phyloP scores from a whole-genome alignment of 2,797 vertebrate species.

The Merluccius polli region DNA sequence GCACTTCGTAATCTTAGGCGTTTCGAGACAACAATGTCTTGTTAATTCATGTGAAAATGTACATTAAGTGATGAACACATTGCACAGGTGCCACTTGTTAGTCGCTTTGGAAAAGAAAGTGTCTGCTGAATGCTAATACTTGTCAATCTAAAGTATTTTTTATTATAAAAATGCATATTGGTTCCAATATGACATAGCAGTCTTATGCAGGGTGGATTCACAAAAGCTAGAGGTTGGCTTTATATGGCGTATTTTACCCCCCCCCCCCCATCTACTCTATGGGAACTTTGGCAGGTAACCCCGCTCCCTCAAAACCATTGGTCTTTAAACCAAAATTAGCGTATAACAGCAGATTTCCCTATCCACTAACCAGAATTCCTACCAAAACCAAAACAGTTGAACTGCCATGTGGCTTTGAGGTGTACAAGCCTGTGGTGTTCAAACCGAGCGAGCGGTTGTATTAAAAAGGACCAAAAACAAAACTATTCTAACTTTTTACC shows the following conservation, averaged over 20 bases:
- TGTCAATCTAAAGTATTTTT: background rate
- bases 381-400: constrained; percentile 27
- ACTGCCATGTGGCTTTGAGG: constrained; percentile 37
- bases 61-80: constrained; percentile 3
- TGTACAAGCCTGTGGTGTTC: constrained; percentile 24
- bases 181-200: constrained; percentile 20
- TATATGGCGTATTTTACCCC: background rate
- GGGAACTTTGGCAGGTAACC: background rate
- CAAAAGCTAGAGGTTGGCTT: constrained; percentile 8
- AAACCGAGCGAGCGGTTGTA: constrained; percentile 33
- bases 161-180: constrained; percentile 4
- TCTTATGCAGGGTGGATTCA: constrained; percentile 11
- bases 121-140: background rate
- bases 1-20: constrained; percentile 14
- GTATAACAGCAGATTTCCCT: background rate
- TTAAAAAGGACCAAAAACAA: background rate
- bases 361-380: constrained; percentile 3
- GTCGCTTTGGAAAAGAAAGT: background rate
- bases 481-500: background rate
- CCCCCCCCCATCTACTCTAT: background rate
- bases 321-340: background rate
- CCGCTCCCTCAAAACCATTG: background rate
- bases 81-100: constrained; percentile 19
- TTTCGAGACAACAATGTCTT: constrained; percentile 14
- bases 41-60: constrained; percentile 11